Base-by-base conservation (phyloP, 1,140 invertebrate genomes). In the Cyrtorhinus lividipennis region DNA sequence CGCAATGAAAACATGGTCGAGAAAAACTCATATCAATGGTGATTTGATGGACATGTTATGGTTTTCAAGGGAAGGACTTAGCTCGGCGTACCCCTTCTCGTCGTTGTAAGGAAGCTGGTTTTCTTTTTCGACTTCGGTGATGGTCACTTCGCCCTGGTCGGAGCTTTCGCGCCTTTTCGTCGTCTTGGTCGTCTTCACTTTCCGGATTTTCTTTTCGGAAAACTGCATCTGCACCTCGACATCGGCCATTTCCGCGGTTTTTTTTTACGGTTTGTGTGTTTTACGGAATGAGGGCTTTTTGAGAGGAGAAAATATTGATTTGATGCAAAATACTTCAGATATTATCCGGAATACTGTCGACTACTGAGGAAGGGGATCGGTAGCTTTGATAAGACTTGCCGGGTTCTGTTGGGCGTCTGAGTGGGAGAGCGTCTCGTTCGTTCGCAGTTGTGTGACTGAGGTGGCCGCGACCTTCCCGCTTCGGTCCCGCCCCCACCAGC, bases 161-260 rank as follows among this genome's bases (percentile, higher is more conserved):
- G 80, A 84, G 58, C 70, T 71, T 73, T 88, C 86, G 74, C 85
- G 80, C 72, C 86, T 82, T 73, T 86, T 88, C 64, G 83, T 85
- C 15, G 83, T 85, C 24, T 83, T 85, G 68, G 83, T 81, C 77
- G 90, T 92, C 80, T 90, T 90, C 77, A 88, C 85, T 82, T 90
- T 90, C 75, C 86, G 85, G 73, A 87, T 86, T 77, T 90, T 90
- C 74, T 85, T 83, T 78, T 88, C 85, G 74, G 82, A 87, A 77
- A 88, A 85, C 27, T 59, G 58, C 79, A 87, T 85, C 79, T 84
- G 82, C 64, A 85, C 82, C 76, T 90, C 88, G 72, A 90, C 87
- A 79, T 90, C 88, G 74, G 86, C 87, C 87, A 91, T 89, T 53
- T 12, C 48, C 20, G 10, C 10, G 20, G 20, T 53, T 53, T 53